Evolutionary conservation across 1,140 invertebrate species (phyloP), one percentile per base, ranked within the genome.

Genomic region (Saxidomus purpurata): DNA sequence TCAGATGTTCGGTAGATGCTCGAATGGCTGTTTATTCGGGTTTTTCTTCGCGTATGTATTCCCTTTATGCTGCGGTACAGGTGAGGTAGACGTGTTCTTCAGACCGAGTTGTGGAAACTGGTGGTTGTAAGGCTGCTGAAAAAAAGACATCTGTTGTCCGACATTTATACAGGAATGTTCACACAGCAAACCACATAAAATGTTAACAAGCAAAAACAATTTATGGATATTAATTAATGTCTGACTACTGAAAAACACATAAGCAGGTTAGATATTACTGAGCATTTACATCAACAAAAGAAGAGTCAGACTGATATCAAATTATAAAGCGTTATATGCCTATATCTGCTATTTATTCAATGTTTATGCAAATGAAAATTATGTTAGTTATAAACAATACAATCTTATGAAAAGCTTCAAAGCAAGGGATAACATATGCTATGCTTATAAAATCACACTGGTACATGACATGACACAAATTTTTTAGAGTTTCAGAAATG

Each of bases 1-100:
- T 95, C 95, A 95, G 89, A 95, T 95, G 93, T 94, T 95, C 8
- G 95, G 95, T 47, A 95, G 91, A 87, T 93, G 90, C 74, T 93
- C 91, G 47, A 79, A 80, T 74, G 86, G 82, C 76, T 28, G 47
- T 81, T 61, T 80, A 61, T 61, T 63, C 67, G 79, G 85, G 28
- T 85, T 43, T 87, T 91, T 88, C 36, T 89, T 87, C 63, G 91
- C 87, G 67, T 77, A 81, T 31, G 28, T 63, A 67, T 49, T 55
- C 31, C 43, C 90, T 89, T 94, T 92, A 52, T 85, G 89, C 81
- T 89, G 91, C 52, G 91, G 93, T n/a, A 91, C 90, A 4, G 94
- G 92, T 63, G 94, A 93, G 91, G 93, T 92, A 92, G 92, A 90
- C 22, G 87, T 82, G 63, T 87, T 87, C 19, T 91, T 81, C 85